A percentile compares a stretch with the other conserved stretches of the same genome.
These are phyloP conservation scores for Ormyrus pomaceus DNA, from an alignment of 2,888 invertebrate genomes.

Conservation along the genomic window DNA sequence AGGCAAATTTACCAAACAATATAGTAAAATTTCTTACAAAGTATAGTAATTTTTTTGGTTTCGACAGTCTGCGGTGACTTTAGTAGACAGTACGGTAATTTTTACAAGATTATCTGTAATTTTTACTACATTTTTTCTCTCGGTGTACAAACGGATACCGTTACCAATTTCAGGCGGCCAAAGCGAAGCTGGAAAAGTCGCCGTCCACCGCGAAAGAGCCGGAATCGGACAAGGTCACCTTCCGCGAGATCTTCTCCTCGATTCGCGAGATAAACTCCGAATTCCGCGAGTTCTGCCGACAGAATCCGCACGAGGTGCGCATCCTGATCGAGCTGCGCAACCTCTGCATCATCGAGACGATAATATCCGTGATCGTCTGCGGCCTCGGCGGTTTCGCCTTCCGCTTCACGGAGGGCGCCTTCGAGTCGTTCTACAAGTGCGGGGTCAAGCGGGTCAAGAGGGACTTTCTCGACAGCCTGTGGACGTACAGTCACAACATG, in stretches of 20 bases:
- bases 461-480: conserved; percentile 89
- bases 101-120: too few relatives aligned
- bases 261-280: conserved; percentile 65
- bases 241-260: conserved; percentile 64
- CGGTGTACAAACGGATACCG: neutral
- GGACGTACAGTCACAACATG: conserved; percentile 88
- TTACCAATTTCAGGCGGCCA: neutral
- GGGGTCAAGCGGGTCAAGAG: conserved; percentile 91
- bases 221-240: conserved; percentile 58
- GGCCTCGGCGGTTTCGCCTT: conserved; percentile 89
- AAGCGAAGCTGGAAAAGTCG: conserved; percentile 46
- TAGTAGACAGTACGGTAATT: too few relatives aligned
- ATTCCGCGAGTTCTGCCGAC: conserved; percentile 78
- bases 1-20: too few relatives aligned
- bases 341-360: conserved; percentile 82
- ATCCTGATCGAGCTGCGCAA: conserved; percentile 80
- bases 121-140: neutral
- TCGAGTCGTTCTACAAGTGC: conserved; percentile 91
- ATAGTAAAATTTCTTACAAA: too few relatives aligned
- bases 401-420: conserved; percentile 88
- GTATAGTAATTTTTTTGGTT: too few relatives aligned
- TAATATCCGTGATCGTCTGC: conserved; percentile 84
- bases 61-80: too few relatives aligned
- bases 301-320: conserved; percentile 78
- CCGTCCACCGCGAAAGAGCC: neutral